These are phyloP conservation scores for Pelodytes ibericus DNA, from an alignment of 2,797 vertebrate species.

Conservation along the genomic window DNA sequence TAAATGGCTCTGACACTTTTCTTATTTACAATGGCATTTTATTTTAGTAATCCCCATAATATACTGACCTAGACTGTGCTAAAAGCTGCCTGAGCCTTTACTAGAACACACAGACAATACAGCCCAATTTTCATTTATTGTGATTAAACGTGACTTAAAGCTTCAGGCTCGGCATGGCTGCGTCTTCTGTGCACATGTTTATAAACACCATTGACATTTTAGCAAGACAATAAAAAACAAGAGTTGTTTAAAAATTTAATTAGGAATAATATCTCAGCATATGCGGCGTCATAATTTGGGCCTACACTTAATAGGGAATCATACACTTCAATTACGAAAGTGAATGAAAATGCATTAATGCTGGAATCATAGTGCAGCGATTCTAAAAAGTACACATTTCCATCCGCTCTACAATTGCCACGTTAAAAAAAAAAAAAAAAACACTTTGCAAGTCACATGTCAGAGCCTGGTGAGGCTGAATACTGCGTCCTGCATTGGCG, in stretches of 20 bases:
- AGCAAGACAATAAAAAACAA: neutral
- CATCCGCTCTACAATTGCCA: conserved; percentile 36
- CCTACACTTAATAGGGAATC: conserved; percentile 5
- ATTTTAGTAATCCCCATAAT: neutral
- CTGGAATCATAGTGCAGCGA: conserved; percentile 47
- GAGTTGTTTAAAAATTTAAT: conserved; percentile 4
- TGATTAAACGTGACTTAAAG: conserved; percentile 24
- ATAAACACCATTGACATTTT: conserved; percentile 22
- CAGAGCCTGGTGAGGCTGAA: conserved; percentile 47
- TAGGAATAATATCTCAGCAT: conserved; percentile 11
- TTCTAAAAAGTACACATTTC: conserved; percentile 56
- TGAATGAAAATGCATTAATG: conserved; percentile 56
- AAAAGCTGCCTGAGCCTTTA: neutral
- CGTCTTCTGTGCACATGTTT: conserved; percentile 14
- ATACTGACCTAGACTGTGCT: neutral
- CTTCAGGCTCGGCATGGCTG: conserved; percentile 10
- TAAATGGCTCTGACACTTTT: too few relatives aligned
- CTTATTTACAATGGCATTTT: neutral
- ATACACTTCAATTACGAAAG: conserved; percentile 22
- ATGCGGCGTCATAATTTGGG: neutral
- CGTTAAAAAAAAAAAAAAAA: conserved; percentile 48
- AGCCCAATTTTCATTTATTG: neutral
- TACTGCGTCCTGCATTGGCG: conserved; percentile 33
- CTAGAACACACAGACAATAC: neutral
- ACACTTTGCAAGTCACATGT: conserved; percentile 54